Conservation (phyloP, 2,888 invertebrate species). For the Drepana falcataria region DNA sequence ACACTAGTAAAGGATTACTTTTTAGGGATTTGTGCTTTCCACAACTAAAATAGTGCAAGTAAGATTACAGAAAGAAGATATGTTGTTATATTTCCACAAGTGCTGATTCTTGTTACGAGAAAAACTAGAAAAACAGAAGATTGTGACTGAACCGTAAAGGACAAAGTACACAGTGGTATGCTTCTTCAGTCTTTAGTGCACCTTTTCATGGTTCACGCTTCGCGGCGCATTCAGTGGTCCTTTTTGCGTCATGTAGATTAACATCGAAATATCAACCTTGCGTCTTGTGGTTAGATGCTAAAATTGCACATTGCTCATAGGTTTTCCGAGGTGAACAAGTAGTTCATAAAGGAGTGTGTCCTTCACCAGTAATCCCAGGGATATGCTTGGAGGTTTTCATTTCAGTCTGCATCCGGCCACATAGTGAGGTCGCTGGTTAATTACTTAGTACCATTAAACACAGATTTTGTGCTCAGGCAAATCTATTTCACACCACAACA, state of each 20-base stretch:
- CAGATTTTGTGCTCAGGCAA: too few species aligned
- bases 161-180: conserved; percentile 12
- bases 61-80: too few species aligned
- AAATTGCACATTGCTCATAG: conserved; percentile 12
- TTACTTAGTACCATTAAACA: conserved; percentile 18
- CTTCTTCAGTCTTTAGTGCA: conserved; percentile 28
- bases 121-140: neutral
- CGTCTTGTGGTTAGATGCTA: conserved; percentile 14
- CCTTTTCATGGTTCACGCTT: conserved; percentile 70
- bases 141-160: neutral
- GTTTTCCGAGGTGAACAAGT: conserved; percentile 58
- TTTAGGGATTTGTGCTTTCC: too few species aligned
- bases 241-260: conserved; percentile 37
- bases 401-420: conserved; percentile 51
- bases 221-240: conserved; percentile 49
- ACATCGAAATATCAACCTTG: conserved; percentile 34
- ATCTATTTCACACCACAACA: too few species aligned
- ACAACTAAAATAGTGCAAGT: too few species aligned
- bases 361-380: conserved; percentile 59
- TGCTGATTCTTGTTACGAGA: neutral
- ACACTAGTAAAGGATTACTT: too few species aligned
- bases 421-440: conserved; percentile 39
- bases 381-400: conserved; percentile 56
- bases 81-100: too few species aligned
- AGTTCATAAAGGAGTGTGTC: conserved; percentile 65